phyloP scores from a whole-genome alignment of 53 echinoderm and acorn worm species.

The Patiria pectinifera region DNA sequence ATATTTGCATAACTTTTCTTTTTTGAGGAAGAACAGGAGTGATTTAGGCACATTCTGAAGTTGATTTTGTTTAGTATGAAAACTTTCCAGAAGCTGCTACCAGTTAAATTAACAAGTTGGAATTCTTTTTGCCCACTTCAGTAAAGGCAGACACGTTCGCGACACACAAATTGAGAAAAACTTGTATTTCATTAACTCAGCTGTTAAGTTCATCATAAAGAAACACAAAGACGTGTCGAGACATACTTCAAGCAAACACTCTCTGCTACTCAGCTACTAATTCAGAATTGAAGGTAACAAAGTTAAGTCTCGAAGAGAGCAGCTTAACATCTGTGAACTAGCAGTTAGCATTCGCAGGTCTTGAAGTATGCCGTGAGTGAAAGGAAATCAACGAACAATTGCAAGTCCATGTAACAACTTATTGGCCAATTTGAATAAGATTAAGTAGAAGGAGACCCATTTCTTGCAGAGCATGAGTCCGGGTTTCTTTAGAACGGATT shows the following conservation, averaged over 20 bases:
- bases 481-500: background rate
- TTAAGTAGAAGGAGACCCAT: background rate
- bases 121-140: no score
- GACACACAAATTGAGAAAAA: no score
- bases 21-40: background rate
- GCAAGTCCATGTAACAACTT: background rate
- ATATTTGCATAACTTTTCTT: background rate
- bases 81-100: background rate
- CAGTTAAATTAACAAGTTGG: no score
- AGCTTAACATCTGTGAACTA: background rate
- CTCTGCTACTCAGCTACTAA: background rate
- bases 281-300: background rate
- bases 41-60: background rate
- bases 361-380: background rate
- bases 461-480: background rate
- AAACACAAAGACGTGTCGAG: no score
- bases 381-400: background rate
- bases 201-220: no score
- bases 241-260: no score
- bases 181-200: no score
- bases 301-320: background rate
- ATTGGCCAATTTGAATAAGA: background rate
- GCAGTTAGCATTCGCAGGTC: background rate
- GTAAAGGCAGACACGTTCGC: no score
- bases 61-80: background rate